These are phyloP conservation scores for Lasioglossum marginatum DNA, from an alignment of 2,888 invertebrate species.

Conservation along the genomic window DNA sequence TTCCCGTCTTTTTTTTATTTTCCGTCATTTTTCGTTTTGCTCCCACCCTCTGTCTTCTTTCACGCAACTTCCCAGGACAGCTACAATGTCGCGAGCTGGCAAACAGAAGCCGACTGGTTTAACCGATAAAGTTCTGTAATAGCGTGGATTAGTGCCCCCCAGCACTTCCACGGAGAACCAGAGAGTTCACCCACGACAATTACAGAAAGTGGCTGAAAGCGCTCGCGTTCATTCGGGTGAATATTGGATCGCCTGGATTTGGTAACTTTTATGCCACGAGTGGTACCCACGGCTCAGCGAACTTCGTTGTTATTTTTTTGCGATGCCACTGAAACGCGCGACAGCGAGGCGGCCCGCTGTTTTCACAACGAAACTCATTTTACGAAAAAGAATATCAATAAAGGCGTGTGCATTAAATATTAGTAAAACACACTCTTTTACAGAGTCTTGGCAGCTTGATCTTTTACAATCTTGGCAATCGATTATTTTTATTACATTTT, in stretches of 20 bases:
- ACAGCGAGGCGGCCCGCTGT: background rate
- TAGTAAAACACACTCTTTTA: too few relatives aligned
- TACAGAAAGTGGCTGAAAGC: constrained; percentile 51
- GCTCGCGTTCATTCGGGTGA: constrained; percentile 42
- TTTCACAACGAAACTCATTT: background rate
- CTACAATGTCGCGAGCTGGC: constrained; percentile 50
- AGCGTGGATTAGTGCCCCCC: constrained; percentile 61
- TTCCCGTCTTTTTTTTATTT: background rate
- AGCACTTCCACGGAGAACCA: constrained; percentile 37
- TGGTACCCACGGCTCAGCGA: background rate
- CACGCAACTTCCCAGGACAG: constrained; percentile 7
- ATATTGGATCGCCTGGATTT: constrained; percentile 55
- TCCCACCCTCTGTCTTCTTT: background rate
- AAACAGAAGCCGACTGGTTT: constrained; percentile 61
- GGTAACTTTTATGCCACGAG: constrained; percentile 40
- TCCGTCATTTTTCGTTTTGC: constrained; percentile 1
- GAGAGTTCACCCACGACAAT: constrained; percentile 52
- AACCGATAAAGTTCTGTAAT: constrained; percentile 67
- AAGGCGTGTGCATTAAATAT: too few relatives aligned
- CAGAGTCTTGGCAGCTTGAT: too few relatives aligned
- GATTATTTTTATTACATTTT: too few relatives aligned
- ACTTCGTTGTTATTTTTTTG: constrained; percentile 23
- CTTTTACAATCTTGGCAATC: too few relatives aligned
- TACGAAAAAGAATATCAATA: background rate
- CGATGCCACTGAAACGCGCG: background rate